Percentiles rank a stretch among this genome's conserved stretches.
Evolutionary conservation across 2,888 invertebrate genomes (phyloP).

Genomic region (Ectropis crepuscularia): DNA sequence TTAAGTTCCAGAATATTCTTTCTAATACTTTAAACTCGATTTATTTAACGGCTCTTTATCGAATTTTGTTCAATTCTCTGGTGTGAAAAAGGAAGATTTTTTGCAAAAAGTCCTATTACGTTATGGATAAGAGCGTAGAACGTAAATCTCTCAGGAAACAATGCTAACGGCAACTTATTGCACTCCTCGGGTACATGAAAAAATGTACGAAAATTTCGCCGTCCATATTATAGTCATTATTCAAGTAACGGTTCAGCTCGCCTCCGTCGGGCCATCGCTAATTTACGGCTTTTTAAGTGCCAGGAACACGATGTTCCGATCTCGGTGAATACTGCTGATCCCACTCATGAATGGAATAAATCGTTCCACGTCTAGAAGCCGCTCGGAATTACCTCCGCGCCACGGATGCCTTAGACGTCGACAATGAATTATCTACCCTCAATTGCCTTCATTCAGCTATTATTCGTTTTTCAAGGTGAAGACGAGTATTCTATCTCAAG

Average conservation of each 20-base stretch:
- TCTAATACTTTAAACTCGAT: no score
- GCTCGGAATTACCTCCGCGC: conserved; percentile 39
- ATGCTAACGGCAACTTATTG: no score
- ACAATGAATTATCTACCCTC: conserved; percentile 42
- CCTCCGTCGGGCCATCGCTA: conserved; percentile 60
- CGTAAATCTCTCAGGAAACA: no score
- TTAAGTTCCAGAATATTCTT: no score
- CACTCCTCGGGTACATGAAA: not conserved
- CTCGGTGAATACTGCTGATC: conserved; percentile 57
- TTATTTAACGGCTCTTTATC: no score
- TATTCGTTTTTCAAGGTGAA: conserved; percentile 31
- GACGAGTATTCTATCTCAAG: conserved; percentile 5
- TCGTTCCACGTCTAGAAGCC: conserved; percentile 46
- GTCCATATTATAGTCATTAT: conserved; percentile 55
- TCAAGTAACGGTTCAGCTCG: conserved; percentile 60
- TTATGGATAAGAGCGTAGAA: no score
- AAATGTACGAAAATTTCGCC: conserved; percentile 17
- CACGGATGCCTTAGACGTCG: conserved; percentile 35
- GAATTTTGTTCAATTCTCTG: no score
- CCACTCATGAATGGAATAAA: conserved; percentile 54
- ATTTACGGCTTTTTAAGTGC: conserved; percentile 76
- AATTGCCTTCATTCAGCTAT: conserved; percentile 39
- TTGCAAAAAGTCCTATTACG: no score
- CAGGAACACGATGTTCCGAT: conserved; percentile 65
- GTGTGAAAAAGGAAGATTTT: no score